Percentiles rank a stretch among this genome's conserved stretches.
Conservation (phyloP, 2,797 vertebrate species). For the Siniperca scherzeri region DNA sequence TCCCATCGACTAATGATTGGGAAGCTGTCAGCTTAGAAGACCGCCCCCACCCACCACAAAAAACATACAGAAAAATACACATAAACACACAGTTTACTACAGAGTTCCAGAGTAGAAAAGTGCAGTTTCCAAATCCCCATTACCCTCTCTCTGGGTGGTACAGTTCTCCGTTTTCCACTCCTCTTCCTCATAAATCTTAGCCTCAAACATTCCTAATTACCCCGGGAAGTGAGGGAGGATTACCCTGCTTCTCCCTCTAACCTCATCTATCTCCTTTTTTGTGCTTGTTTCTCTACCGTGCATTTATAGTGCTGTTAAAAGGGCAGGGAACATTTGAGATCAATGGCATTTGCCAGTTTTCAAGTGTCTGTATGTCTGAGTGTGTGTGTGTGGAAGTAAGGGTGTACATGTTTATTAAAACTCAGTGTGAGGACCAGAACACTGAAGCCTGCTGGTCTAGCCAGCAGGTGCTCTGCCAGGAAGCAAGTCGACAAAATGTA, state of each 20-base stretch:
- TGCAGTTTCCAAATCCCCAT: conserved; percentile 74
- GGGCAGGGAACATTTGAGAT: conserved; percentile 55
- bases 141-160: conserved; percentile 77
- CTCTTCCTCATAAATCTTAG: conserved; percentile 68
- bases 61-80: conserved; percentile 43
- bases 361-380: conserved; percentile 30
- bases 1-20: conserved; percentile 72
- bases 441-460: conserved; percentile 19
- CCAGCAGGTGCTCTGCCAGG: conserved; percentile 56
- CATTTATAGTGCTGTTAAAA: conserved; percentile 59
- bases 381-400: conserved; percentile 19
- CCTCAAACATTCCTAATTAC: conserved; percentile 77
- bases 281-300: conserved; percentile 50
- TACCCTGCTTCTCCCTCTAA: conserved; percentile 67
- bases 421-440: conserved; percentile 40
- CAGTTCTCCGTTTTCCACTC: conserved; percentile 57
- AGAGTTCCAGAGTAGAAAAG: conserved; percentile 37
- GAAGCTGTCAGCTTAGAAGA: conserved; percentile 73
- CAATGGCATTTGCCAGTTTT: conserved; percentile 52
- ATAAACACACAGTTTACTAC: conserved; percentile 38
- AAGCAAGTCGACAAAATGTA: conserved; percentile 46
- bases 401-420: conserved; percentile 46
- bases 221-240: conserved; percentile 75
- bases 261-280: conserved; percentile 67
- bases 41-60: conserved; percentile 19